These are phyloP conservation scores for Lycaon pictus DNA, from an alignment of 2,113 vertebrate genomes.

Conservation along the genomic window DNA sequence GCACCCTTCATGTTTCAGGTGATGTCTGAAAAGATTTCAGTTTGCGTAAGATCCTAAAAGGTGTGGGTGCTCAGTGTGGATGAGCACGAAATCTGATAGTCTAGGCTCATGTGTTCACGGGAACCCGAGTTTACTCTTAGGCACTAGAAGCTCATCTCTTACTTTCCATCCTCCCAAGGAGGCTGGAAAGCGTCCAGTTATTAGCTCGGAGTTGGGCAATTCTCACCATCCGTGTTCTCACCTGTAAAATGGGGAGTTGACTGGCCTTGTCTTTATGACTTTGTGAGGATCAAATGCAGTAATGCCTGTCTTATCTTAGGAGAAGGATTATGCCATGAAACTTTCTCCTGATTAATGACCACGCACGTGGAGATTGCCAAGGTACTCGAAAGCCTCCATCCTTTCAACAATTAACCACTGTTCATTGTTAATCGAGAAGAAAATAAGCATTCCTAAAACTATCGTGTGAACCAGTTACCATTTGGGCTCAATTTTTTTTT, in stretches of 20 bases:
- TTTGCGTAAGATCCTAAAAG: neutral
- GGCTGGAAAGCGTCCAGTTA: neutral
- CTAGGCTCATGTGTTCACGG: neutral
- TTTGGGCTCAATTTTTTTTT: neutral
- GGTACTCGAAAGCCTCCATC: neutral
- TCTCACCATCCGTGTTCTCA: neutral
- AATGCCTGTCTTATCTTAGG: neutral
- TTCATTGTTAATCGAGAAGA: conserved; percentile 35
- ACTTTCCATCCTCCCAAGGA: neutral
- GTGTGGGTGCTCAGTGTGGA: neutral
- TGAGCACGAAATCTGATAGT: neutral
- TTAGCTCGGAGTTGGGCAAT: neutral
- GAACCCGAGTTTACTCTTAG: conserved; percentile 35
- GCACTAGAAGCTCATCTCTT: neutral
- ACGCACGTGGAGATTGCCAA: neutral
- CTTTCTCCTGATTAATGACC: conserved; percentile 22
- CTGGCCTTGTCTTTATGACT: conserved; percentile 13
- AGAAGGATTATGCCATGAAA: neutral
- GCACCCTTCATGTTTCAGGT: neutral
- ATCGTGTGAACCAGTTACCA: neutral
- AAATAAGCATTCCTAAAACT: conserved; percentile 18
- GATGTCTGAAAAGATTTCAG: neutral
- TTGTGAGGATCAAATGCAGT: conserved; percentile 18
- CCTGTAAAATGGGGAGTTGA: neutral
- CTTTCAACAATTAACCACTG: neutral